Conservation (phyloP, 2,113 vertebrate species). For the Enhydra lutris region DNA sequence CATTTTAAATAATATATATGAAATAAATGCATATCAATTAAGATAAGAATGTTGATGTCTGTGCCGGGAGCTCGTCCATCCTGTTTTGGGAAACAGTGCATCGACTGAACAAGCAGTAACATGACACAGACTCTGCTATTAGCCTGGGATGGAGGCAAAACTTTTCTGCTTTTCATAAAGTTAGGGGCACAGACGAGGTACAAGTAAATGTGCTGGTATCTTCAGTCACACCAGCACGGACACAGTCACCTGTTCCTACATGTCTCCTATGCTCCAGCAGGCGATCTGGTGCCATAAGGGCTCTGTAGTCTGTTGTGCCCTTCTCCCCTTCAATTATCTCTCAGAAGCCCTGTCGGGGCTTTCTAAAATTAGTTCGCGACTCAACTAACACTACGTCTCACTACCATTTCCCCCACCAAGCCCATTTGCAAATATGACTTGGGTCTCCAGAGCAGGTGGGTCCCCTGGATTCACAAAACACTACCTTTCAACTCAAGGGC, state of each 20-base stretch:
- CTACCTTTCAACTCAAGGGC: background rate
- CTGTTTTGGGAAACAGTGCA: background rate
- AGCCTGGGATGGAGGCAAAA: background rate
- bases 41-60: background rate
- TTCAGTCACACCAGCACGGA: background rate
- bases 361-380: conserved; percentile 26
- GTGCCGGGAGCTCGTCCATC: background rate
- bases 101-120: background rate
- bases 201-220: background rate
- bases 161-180: background rate
- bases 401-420: background rate
- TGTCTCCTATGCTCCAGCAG: background rate
- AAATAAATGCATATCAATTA: background rate
- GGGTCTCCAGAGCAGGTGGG: background rate
- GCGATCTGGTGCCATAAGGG: background rate
- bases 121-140: background rate
- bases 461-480: background rate
- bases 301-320: background rate
- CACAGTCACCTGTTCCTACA: background rate
- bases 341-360: background rate
- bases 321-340: background rate
- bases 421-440: background rate
- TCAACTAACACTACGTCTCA: background rate
- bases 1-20: background rate
- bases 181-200: background rate